A percentile compares a stretch with the other conserved stretches of the same genome.
Conservation (phyloP, 2,888 invertebrate species). For the Campoletis raptor region DNA sequence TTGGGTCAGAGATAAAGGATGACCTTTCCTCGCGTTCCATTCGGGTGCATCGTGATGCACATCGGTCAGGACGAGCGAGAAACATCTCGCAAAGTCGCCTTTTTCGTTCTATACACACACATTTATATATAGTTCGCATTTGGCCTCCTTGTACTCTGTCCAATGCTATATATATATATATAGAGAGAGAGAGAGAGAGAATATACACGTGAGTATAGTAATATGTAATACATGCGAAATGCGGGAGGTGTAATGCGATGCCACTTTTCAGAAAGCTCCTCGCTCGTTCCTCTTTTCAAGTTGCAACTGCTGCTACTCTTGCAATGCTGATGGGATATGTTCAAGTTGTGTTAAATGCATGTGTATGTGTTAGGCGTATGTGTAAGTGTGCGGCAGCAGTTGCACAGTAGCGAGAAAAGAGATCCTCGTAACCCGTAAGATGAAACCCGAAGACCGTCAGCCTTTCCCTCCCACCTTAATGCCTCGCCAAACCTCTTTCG, state of each 20-base stretch:
- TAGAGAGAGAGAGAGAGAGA: too few species aligned
- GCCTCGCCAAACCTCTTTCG: constrained; percentile 35
- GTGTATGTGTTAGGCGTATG: constrained; percentile 26
- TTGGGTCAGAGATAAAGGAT: constrained; percentile 72
- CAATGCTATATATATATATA: constrained; percentile 38
- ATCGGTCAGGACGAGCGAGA: constrained; percentile 73
- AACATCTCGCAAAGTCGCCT: constrained; percentile 66
- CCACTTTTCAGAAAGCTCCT: constrained; percentile 71
- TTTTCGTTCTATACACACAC: constrained; percentile 33
- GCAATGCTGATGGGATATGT: constrained; percentile 41
- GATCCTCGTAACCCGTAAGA: constrained; percentile 78
- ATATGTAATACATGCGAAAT: constrained; percentile 48
- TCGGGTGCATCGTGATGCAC: constrained; percentile 73
- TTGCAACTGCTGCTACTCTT: constrained; percentile 55
- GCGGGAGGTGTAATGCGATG: constrained; percentile 74
- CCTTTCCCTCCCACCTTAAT: constrained; percentile 23
- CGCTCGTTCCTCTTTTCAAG: constrained; percentile 67
- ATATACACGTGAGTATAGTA: constrained; percentile 40
- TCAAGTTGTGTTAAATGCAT: constrained; percentile 36
- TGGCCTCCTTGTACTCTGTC: constrained; percentile 31
- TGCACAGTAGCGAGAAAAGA: constrained; percentile 75
- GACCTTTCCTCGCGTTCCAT: constrained; percentile 75
- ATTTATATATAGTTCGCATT: not conserved
- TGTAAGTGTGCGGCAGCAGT: constrained; percentile 51
- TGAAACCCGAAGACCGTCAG: constrained; percentile 73